A percentile compares a stretch with the other conserved stretches of the same genome.
Conservation (phyloP, 2,113 vertebrate genomes). For the Numenius arquata region DNA sequence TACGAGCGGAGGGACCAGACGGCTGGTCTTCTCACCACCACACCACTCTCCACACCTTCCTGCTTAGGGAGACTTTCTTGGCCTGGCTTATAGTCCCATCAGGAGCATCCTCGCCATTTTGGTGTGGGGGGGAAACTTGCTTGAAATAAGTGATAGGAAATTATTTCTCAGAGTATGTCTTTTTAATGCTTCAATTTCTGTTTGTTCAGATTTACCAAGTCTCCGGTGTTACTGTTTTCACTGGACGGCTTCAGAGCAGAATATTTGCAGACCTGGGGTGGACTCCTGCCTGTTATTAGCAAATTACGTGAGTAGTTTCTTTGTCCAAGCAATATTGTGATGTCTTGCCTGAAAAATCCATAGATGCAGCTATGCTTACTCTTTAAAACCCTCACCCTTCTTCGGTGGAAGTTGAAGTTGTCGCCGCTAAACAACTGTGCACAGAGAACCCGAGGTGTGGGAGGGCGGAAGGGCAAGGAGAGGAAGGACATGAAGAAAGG, state of each 20-base stretch:
- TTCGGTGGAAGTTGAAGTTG: background rate
- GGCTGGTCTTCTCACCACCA: background rate
- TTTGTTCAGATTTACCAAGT: slow-evolving; percentile 81
- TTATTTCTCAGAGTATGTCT: background rate
- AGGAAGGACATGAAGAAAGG: background rate
- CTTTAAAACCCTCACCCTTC: background rate
- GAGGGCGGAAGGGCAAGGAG: background rate
- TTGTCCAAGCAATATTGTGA: background rate
- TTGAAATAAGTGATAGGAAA: background rate
- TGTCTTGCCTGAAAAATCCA: background rate
- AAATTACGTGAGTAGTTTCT: slow-evolving; percentile 87
- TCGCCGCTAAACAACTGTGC: background rate
- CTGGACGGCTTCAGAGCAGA: slow-evolving; percentile 93
- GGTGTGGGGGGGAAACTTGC: background rate
- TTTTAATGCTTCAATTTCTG: slow-evolving; percentile 48
- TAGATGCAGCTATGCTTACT: background rate
- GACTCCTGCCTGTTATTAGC: slow-evolving; percentile 85
- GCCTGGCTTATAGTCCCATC: background rate
- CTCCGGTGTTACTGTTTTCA: slow-evolving; percentile 90
- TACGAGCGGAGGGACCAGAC: accelerated
- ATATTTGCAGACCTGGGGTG: slow-evolving; percentile 85
- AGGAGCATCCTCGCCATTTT: background rate
- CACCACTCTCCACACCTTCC: background rate
- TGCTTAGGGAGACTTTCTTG: background rate
- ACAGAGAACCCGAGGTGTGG: background rate